Evolutionary conservation across 2,888 invertebrate genomes (phyloP).

Genomic region (Dryomyza anilis): DNA sequence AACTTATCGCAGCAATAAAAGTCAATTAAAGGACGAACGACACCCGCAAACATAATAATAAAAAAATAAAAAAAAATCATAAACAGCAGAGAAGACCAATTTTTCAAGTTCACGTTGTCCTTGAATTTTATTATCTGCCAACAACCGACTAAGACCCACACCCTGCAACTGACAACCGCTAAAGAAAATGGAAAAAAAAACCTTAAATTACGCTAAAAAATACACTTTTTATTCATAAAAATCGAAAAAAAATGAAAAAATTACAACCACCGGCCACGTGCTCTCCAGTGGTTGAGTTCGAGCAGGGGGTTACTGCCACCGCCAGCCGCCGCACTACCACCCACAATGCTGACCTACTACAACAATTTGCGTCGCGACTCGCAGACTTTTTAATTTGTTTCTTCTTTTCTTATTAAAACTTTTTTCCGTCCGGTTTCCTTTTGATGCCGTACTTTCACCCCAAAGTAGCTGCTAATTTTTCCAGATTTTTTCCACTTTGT

Average conservation of each 20-base stretch:
- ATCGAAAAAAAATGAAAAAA: neutral
- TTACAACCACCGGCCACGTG: neutral
- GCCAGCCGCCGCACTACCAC: neutral
- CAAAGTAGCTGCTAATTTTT: too few species aligned
- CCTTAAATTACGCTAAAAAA: neutral
- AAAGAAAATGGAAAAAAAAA: neutral
- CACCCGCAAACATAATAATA: neutral
- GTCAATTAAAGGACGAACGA: neutral
- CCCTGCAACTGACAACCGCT: neutral
- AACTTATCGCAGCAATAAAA: neutral
- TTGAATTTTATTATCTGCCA: neutral
- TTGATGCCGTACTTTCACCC: neutral
- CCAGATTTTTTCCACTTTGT: neutral
- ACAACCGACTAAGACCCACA: neutral
- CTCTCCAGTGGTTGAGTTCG: neutral
- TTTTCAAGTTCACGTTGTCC: too few species aligned
- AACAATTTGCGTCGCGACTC: neutral
- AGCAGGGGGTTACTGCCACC: neutral
- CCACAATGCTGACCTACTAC: constrained; percentile 4
- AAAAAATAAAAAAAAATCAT: too few species aligned
- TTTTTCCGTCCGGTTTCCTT: neutral
- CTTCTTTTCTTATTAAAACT: neutral
- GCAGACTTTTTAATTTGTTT: constrained; percentile 13
- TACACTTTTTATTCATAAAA: constrained; percentile 4
- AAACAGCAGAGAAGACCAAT: too few species aligned